Base-by-base conservation (phyloP, 2,797 vertebrate species). In the Eidolon dupreanum region DNA sequence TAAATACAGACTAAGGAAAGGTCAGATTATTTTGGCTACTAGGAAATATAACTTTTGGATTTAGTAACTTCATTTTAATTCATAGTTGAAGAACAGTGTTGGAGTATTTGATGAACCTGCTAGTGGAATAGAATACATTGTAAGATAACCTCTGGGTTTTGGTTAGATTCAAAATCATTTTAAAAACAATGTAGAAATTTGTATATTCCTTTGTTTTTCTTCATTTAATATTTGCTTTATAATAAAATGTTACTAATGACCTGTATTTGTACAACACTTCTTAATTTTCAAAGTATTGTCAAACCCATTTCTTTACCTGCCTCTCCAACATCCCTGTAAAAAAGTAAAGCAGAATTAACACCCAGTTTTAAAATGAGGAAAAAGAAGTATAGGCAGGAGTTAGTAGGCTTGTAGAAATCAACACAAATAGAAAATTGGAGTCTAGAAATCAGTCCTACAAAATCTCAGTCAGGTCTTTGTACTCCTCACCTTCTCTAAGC, bases 11-110 rank as follows among this genome's bases (percentile, higher is more conserved):
- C 28, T 81, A 59, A 36, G 9, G 43, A 85, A 28, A 41, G 41
- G 41, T 51, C 68, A 86, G 20, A 63, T 93, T 87, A 75, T 83
- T 93, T 71, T 95, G 49, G 89, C 71, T 71, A 79, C 22, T 82
- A 95, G 70, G 20, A 93, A 95, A 70, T 36, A 43, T 4, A 51
- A 6, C 7, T 53, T 89, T 88, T 66, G 28, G 24, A 53, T 90
- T 97, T 75, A 57, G 12, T 92, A 59, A 92, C 73, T 16, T 88
- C 15, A 89, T 94, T 93, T 79, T 75, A 74, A 89, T 66, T 53
- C 89, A n/a, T 8, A 92, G 28, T 22, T 85, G 41, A 93, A 89
- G 24, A 95, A 70, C 2, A 82, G 38, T 38, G 3, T 31, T 71
- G 16, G 10, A 7, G 6, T 86, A 63, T 65, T 53, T 57, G 43